Percentiles rank a stretch among this genome's conserved stretches.
Evolutionary conservation across 1,140 invertebrate species (phyloP).

Genomic region (Chelonus insularis): DNA sequence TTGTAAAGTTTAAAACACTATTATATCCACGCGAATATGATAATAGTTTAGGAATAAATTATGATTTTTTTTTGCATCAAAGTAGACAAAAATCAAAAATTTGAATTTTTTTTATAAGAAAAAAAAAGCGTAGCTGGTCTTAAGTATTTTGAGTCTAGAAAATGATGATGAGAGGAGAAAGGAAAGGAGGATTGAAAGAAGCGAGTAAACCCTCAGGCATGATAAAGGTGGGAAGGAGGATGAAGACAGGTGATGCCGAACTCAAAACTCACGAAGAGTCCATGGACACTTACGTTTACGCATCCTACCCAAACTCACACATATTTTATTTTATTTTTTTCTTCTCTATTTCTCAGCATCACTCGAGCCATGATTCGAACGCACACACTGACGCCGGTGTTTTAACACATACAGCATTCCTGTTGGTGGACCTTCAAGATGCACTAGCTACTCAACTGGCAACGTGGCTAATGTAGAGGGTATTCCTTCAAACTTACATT

Average conservation of each 20-base stretch:
- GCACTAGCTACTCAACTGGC: conserved; percentile 56
- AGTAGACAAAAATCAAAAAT: too few relatives aligned
- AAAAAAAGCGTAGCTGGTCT: too few relatives aligned
- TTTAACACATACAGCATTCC: conserved; percentile 60
- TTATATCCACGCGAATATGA: too few relatives aligned
- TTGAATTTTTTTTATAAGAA: too few relatives aligned
- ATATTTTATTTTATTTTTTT: conserved; percentile 13
- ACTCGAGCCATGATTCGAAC: conserved; percentile 21
- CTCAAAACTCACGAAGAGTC: conserved; percentile 40
- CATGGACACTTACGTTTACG: conserved; percentile 37
- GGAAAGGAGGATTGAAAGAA: background rate
- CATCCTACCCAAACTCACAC: conserved; percentile 37
- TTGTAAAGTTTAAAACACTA: too few relatives aligned
- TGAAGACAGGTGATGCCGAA: conserved; percentile 58
- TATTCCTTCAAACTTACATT: conserved; percentile 35
- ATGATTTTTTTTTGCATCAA: too few relatives aligned
- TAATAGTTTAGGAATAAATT: too few relatives aligned
- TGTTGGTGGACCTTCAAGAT: conserved; percentile 47
- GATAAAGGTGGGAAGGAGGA: conserved; percentile 30
- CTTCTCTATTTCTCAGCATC: conserved; percentile 4
- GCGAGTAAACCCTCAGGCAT: conserved; percentile 24
- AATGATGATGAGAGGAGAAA: conserved; percentile 14
- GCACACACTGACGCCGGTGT: conserved; percentile 42
- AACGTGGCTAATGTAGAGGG: conserved; percentile 51
- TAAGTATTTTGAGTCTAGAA: too few relatives aligned